These are phyloP conservation scores for Dicrostonyx torquatus DNA, from an alignment of 2,797 vertebrate species.

Conservation along the genomic window DNA sequence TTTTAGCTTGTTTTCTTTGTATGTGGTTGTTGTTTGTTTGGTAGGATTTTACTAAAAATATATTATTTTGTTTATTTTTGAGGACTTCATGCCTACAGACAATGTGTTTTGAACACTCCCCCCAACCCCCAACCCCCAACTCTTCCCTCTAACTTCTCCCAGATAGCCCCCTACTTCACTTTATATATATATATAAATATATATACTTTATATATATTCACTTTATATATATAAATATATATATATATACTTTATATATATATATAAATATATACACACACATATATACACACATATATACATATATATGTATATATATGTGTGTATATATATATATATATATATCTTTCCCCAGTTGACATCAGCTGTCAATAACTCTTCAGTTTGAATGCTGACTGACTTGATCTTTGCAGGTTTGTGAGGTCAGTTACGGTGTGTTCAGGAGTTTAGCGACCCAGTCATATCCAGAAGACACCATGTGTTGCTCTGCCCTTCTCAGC, in stretches of 20 bases:
- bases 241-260: too few species aligned
- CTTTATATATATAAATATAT: too few species aligned
- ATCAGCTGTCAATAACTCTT: neutral
- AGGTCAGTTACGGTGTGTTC: neutral
- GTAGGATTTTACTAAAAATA: neutral
- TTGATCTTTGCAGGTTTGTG: neutral
- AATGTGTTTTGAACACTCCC: neutral
- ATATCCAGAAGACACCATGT: neutral
- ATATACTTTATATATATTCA: too few species aligned
- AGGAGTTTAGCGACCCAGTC: neutral
- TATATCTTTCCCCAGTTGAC: neutral
- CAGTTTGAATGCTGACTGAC: neutral
- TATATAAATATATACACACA: too few species aligned
- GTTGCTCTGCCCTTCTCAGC: neutral
- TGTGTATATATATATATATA: too few species aligned
- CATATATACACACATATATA: too few species aligned
- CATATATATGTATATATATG: too few species aligned
- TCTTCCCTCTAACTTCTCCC: neutral
- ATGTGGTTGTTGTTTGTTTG: neutral
- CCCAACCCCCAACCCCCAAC: too few species aligned
- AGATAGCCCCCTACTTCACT: neutral
- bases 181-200: too few species aligned
- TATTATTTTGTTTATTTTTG: neutral
- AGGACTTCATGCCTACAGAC: neutral
- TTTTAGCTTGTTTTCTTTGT: neutral